A percentile compares a stretch with the other conserved stretches of the same genome.
phyloP scores from a whole-genome alignment of 2,888 invertebrate genomes.

The Thyatira batis region DNA sequence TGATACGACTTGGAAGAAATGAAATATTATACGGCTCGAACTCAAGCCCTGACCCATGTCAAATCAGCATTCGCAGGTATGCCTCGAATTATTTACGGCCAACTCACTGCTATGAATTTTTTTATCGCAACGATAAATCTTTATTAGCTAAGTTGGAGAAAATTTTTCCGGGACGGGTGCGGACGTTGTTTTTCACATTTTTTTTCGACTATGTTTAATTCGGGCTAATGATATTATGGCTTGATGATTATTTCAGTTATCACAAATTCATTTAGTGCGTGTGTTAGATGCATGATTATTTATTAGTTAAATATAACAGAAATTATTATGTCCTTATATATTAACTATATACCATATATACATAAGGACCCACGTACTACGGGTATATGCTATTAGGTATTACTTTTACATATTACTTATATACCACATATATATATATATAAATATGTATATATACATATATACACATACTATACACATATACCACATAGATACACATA shows the following conservation, averaged over 20 bases:
- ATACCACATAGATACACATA: too few species aligned
- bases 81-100: conserved; percentile 76
- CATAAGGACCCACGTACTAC: too few species aligned
- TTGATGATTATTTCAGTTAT: neutral
- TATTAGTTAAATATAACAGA: too few species aligned
- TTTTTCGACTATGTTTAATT: conserved; percentile 10
- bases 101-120: conserved; percentile 71
- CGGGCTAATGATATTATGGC: neutral
- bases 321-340: too few species aligned
- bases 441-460: too few species aligned
- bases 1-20: conserved; percentile 69
- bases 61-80: conserved; percentile 80
- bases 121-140: conserved; percentile 76
- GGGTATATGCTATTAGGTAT: too few species aligned
- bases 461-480: too few species aligned
- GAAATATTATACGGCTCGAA: conserved; percentile 69
- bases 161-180: conserved; percentile 42
- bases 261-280: neutral
- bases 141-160: conserved; percentile 65
- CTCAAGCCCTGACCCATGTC: conserved; percentile 73
- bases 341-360: too few species aligned
- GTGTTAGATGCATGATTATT: too few species aligned
- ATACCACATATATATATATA: too few species aligned
- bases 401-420: too few species aligned
- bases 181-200: conserved; percentile 26